These are phyloP conservation scores for Guaruba guarouba DNA, from an alignment of 2,113 vertebrate species.

Conservation along the genomic window DNA sequence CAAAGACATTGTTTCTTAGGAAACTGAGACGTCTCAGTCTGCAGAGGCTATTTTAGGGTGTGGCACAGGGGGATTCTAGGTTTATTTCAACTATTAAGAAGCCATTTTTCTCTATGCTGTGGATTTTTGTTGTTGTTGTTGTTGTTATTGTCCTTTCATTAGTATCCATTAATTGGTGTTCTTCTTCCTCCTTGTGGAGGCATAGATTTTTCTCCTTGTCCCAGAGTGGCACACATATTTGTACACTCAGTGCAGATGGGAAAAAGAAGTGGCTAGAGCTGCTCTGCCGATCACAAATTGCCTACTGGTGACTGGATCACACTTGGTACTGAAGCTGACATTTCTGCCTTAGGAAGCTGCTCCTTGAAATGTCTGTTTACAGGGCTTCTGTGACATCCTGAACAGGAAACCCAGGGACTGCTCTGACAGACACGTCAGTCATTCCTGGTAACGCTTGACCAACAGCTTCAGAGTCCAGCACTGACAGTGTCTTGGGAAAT, in stretches of 20 bases:
- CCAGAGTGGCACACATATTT: not conserved
- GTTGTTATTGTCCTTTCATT: not conserved
- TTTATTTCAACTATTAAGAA: not conserved
- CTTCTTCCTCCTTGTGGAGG: not conserved
- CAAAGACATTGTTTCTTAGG: slow-evolving; percentile 6
- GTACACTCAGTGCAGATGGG: fast-evolving
- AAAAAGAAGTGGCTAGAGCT: not conserved
- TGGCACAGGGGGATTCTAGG: not conserved
- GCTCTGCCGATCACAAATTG: not conserved
- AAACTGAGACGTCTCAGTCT: not conserved
- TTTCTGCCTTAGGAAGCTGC: not conserved
- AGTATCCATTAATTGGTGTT: not conserved
- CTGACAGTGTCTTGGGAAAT: not conserved
- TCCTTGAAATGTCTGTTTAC: not conserved
- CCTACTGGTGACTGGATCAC: not conserved
- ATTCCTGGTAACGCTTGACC: not conserved
- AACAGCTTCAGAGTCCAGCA: not conserved
- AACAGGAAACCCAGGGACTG: not conserved
- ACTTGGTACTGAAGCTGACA: not conserved
- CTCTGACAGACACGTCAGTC: not conserved
- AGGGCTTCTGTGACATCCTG: not conserved
- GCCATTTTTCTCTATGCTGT: not conserved
- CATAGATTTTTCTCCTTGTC: not conserved
- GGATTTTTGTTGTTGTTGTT: not conserved
- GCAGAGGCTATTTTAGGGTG: not conserved